Base-by-base conservation (phyloP, 2,113 vertebrate species). In the Corythoichthys haematopterus region DNA sequence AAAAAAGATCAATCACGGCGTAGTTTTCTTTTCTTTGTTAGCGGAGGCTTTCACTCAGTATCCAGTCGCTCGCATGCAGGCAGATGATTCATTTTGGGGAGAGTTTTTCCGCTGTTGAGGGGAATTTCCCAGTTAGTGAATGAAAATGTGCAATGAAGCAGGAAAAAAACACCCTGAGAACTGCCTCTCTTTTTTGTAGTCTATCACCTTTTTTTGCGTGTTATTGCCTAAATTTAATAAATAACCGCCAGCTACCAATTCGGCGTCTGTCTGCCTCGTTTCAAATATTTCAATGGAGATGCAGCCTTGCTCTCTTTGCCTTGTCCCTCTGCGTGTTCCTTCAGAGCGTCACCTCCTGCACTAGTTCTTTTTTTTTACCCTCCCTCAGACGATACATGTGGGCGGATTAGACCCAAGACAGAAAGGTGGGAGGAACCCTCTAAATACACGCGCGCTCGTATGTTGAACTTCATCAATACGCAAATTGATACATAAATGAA, bases 361-460 rank as follows among this genome's bases (percentile, higher is more conserved):
- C 84, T 84, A 74, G 82, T 84, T 85, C 68, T 9, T 40, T 16
- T 60, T 56, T 56, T 13, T 56, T 8, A 28, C 64, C 50, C 64
- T 52, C n/a, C 80, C 79, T 86, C 85, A 89, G 87, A 88, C 87
- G 85, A 80, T 84, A 80, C 86, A 87, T 89, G 90, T 89, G 88
- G 90, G 90, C 87, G 90, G 90, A 88, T 88, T 76, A 83, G 83
- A 88, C 84, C 40, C 48, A 80, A 83, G 77, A 82, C 84, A 74
- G 83, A 77, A 74, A 73, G 80, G 84, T 79, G 85, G 87, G 87
- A 84, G 87, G 83, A 81, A 80, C 84, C 82, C 40, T 5, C 40
- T 43, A 43, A 43, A 43, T 43, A 28, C 20, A 28, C 20, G 20
- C 65, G 69, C 77, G 73, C 57, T 84, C 68, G 76, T 75, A 73